A percentile compares a stretch with the other conserved stretches of the same genome.
phyloP scores from a whole-genome alignment of 2,113 vertebrate species.

The Eupsittula cactorum region DNA sequence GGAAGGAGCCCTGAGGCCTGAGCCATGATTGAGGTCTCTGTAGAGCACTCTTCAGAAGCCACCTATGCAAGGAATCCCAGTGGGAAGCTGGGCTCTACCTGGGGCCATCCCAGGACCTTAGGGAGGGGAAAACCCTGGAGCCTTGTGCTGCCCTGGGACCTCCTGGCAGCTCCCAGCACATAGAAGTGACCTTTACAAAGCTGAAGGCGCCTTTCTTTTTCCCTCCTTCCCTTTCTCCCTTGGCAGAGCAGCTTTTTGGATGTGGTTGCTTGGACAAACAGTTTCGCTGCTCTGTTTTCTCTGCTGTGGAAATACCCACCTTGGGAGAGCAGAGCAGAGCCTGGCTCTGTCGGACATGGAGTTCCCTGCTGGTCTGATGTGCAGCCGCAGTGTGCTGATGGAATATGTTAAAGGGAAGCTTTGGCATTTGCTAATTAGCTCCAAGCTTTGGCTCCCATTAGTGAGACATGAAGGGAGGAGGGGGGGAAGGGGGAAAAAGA shows the following conservation, averaged over 20 bases:
- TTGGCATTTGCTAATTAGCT: constrained; percentile 18
- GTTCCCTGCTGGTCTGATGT: neutral
- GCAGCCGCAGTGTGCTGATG: neutral
- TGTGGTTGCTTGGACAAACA: neutral
- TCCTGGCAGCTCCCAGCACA: neutral
- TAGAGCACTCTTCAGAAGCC: neutral
- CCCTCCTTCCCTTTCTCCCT: neutral
- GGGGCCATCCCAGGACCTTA: neutral
- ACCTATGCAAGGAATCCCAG: neutral
- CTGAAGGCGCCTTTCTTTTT: constrained; percentile 1
- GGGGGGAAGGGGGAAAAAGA: neutral
- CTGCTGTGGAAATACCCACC: neutral
- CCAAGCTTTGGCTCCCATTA: constrained; percentile 46
- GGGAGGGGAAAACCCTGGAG: neutral
- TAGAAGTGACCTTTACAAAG: constrained; percentile 1
- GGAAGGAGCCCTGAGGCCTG: neutral
- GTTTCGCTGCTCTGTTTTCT: neutral
- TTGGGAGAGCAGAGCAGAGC: neutral
- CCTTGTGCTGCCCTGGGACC: neutral
- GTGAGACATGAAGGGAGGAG: neutral
- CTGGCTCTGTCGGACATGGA: neutral
- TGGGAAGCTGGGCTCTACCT: neutral
- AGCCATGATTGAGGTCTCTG: accelerated
- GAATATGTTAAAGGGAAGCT: constrained; percentile 33
- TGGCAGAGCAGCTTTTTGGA: neutral